A percentile compares a stretch with the other conserved stretches of the same genome.
phyloP scores from a whole-genome alignment of 2,888 invertebrate species.

The Dendrolimus pini region DNA sequence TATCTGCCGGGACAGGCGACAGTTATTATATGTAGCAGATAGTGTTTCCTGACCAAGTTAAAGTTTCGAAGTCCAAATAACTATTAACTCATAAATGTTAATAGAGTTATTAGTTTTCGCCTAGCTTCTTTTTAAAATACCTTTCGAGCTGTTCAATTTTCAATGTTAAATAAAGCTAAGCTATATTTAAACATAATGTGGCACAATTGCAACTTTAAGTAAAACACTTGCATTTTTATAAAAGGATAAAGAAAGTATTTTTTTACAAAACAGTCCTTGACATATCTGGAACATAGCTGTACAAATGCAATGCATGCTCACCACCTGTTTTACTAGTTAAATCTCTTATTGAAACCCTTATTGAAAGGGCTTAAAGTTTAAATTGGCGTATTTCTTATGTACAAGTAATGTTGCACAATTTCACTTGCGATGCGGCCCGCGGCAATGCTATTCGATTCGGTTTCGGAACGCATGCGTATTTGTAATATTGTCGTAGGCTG shows the following conservation, averaged over 20 bases:
- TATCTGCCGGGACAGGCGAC: too few relatives aligned
- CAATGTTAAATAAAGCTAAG: too few relatives aligned
- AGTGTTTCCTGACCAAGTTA: too few relatives aligned
- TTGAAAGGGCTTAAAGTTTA: conserved; percentile 12
- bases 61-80: too few relatives aligned
- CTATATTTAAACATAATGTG: too few relatives aligned
- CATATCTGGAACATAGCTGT: conserved; percentile 49
- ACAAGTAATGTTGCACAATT: conserved; percentile 23
- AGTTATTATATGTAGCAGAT: too few relatives aligned
- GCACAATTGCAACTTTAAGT: neutral
- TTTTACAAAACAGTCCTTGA: conserved; percentile 61
- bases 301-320: conserved; percentile 15
- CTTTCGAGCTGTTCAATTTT: too few relatives aligned
- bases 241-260: conserved; percentile 43
- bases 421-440: conserved; percentile 54
- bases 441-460: conserved; percentile 49
- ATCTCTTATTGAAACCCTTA: conserved; percentile 18
- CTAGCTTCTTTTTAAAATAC: too few relatives aligned
- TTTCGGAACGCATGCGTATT: conserved; percentile 38
- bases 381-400: conserved; percentile 12
- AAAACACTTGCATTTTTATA: conserved; percentile 6
- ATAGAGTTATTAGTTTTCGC: too few relatives aligned
- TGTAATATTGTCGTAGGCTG: conserved; percentile 50
- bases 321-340: conserved; percentile 17
- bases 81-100: too few relatives aligned